Conservation (phyloP, 30 jellyfish, hydroid and myxozoan species). For the Hydractinia echinata region DNA sequence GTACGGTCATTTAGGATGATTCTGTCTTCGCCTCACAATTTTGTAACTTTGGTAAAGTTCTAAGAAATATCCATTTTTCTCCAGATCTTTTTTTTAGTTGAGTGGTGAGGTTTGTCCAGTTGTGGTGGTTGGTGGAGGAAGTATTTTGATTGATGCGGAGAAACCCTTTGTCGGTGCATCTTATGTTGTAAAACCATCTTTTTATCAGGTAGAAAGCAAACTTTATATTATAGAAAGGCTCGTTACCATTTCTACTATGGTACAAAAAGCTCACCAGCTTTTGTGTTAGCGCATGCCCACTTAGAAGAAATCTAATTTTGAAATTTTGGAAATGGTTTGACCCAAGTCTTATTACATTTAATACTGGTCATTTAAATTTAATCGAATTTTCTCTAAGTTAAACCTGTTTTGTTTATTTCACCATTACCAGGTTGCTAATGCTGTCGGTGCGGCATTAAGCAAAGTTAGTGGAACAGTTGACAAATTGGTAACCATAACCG, state of each 20-base stretch:
- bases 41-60: too few relatives aligned
- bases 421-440: slow-evolving; percentile 60
- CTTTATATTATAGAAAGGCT: background rate
- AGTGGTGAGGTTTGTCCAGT: slow-evolving; percentile 42
- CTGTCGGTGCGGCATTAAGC: slow-evolving; percentile 74
- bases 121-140: slow-evolving; percentile 68
- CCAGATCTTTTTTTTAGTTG: slow-evolving; percentile 5
- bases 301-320: too few relatives aligned
- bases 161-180: slow-evolving; percentile 41
- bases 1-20: too few relatives aligned
- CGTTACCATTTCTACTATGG: background rate
- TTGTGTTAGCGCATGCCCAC: too few relatives aligned
- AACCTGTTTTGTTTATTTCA: too few relatives aligned
- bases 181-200: slow-evolving; percentile 30
- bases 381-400: too few relatives aligned
- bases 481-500: slow-evolving; percentile 32
- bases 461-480: slow-evolving; percentile 58
- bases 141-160: slow-evolving; percentile 34
- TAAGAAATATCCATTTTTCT: too few relatives aligned
- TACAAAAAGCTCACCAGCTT: background rate
- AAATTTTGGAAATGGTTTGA: too few relatives aligned
- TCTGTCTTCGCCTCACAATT: too few relatives aligned
- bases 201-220: slow-evolving; percentile 40
- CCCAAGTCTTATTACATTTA: too few relatives aligned
- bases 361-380: too few relatives aligned